phyloP scores from a whole-genome alignment of 2,797 vertebrate genomes.

The Mycteria americana region DNA sequence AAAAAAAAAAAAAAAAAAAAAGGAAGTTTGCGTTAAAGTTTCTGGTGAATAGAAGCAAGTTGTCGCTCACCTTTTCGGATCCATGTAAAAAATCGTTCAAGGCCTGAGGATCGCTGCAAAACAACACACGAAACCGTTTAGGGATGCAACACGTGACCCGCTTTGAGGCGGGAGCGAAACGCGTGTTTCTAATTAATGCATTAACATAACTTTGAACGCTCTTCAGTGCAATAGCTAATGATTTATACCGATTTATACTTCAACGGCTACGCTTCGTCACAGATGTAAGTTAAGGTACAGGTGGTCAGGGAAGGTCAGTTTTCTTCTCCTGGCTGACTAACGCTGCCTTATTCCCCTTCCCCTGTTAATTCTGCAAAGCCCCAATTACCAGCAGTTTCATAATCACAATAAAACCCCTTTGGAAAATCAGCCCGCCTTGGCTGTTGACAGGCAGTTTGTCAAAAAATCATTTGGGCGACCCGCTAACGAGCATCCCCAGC shows the following conservation, averaged over 20 bases:
- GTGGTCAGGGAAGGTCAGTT: no score
- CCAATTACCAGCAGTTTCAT: not conserved
- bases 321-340: not conserved
- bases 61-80: slow-evolving; percentile 84
- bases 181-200: not conserved
- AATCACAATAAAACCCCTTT: not conserved
- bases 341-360: not conserved
- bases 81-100: slow-evolving; percentile 98
- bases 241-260: accelerated
- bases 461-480: not conserved
- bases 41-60: not conserved
- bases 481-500: not conserved
- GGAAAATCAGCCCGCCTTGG: not conserved
- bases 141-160: not conserved
- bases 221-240: accelerated
- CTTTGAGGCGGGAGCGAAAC: accelerated
- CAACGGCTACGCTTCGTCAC: accelerated
- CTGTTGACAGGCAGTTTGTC: no score
- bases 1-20: no score
- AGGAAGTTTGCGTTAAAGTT: not conserved
- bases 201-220: accelerated
- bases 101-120: slow-evolving; percentile 92
- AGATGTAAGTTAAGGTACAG: not conserved
- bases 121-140: not conserved
- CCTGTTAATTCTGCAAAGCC: not conserved